Evolutionary conservation across 1,140 invertebrate genomes (phyloP).

Genomic region (Bombus sibiricus): DNA sequence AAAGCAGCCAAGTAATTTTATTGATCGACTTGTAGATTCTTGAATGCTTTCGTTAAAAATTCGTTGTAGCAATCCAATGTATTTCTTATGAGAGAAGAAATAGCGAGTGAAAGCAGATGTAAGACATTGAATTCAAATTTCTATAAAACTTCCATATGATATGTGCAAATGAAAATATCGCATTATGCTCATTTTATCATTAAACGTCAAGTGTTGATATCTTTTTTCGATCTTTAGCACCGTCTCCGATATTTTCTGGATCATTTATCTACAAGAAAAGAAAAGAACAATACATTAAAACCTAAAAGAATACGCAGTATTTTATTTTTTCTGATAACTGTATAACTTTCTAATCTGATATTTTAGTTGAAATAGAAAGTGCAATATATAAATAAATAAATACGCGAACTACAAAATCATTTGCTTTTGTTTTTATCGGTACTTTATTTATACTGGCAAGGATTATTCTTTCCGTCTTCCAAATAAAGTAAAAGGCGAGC

Average conservation of each 20-base stretch:
- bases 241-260: not conserved
- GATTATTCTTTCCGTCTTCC: not conserved
- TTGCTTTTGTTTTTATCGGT: not conserved
- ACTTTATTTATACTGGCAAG: not conserved
- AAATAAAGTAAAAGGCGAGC: not conserved
- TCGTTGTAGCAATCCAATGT: not conserved
- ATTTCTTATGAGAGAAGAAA: not conserved
- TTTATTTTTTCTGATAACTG: not conserved
- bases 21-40: slow-evolving; percentile 15
- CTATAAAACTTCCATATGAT: not conserved
- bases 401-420: not conserved
- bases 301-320: not conserved
- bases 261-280: not conserved
- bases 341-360: not conserved
- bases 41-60: not conserved
- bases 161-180: not conserved
- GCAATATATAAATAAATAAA: not conserved
- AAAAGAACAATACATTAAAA: not conserved
- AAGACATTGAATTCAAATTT: not conserved
- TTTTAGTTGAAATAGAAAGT: not conserved
- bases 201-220: not conserved
- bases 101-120: no score
- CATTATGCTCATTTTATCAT: not conserved
- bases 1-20: slow-evolving; percentile 23
- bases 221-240: not conserved